Conservation (phyloP, 2,113 vertebrate genomes). For the Onychostoma macrolepis region DNA sequence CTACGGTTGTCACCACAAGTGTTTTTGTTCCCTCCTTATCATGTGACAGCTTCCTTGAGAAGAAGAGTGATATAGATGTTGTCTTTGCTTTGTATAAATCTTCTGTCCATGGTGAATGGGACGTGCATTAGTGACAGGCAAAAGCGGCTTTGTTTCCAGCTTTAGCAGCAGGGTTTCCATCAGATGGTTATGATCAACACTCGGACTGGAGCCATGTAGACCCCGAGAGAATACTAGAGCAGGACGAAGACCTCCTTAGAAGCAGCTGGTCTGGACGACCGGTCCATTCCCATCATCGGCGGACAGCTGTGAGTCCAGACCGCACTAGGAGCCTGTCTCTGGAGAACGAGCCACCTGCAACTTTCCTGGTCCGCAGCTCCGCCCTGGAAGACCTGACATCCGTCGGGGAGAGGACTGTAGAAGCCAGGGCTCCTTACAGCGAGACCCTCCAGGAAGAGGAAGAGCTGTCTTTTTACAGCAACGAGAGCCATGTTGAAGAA, state of each 20-base stretch:
- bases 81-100: conserved; percentile 1
- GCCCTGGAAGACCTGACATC: conserved; percentile 73
- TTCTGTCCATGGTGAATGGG: not conserved
- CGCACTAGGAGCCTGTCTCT: conserved; percentile 64
- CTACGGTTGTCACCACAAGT: not conserved
- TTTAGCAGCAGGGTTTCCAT: conserved; percentile 34
- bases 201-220: conserved; percentile 25
- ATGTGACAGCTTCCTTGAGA: not conserved
- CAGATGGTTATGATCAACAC: conserved; percentile 26
- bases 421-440: conserved; percentile 26
- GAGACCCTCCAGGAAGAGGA: conserved; percentile 38
- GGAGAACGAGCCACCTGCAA: conserved; percentile 46
- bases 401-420: conserved; percentile 58
- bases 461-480: not conserved
- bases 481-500: not conserved
- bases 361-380: conserved; percentile 64
- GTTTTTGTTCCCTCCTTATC: not conserved
- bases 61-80: not conserved
- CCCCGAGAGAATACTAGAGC: conserved; percentile 36
- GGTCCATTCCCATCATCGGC: conserved; percentile 18
- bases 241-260: conserved; percentile 45
- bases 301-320: conserved; percentile 64
- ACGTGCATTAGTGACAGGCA: conserved; percentile 17
- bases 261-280: conserved; percentile 35
- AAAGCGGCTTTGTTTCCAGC: conserved; percentile 43